Conservation (phyloP, 2,113 vertebrate species). For the Myotis davidii region DNA sequence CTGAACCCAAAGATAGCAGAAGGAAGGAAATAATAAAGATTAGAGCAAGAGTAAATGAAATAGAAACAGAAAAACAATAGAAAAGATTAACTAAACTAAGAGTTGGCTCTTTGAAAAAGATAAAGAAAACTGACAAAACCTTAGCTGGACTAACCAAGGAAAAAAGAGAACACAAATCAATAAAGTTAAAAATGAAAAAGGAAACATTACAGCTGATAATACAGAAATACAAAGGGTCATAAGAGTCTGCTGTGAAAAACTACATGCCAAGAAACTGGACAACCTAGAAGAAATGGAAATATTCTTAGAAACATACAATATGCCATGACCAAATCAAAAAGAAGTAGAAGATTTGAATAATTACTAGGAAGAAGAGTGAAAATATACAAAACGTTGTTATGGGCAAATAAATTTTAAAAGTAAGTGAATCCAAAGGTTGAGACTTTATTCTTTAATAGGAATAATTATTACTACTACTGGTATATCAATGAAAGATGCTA, state of each 20-base stretch:
- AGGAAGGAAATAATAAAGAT: background rate
- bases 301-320: background rate
- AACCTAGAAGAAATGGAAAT: background rate
- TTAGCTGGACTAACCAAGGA: background rate
- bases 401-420: conserved; percentile 18
- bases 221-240: background rate
- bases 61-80: background rate
- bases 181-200: background rate
- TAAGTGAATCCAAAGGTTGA: background rate
- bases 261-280: background rate
- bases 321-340: background rate
- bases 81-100: background rate
- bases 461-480: background rate
- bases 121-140: background rate
- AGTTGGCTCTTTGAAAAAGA: background rate
- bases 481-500: background rate
- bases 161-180: background rate
- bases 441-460: background rate
- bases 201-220: background rate
- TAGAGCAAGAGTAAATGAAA: background rate
- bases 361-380: background rate
- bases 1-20: background rate
- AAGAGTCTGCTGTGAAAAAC: background rate
- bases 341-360: background rate
- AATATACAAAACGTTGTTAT: background rate